Evolutionary conservation across 2,888 invertebrate genomes (phyloP), one percentile per base, ranked within the genome.

Genomic region (Chaetoderma sp.): DNA sequence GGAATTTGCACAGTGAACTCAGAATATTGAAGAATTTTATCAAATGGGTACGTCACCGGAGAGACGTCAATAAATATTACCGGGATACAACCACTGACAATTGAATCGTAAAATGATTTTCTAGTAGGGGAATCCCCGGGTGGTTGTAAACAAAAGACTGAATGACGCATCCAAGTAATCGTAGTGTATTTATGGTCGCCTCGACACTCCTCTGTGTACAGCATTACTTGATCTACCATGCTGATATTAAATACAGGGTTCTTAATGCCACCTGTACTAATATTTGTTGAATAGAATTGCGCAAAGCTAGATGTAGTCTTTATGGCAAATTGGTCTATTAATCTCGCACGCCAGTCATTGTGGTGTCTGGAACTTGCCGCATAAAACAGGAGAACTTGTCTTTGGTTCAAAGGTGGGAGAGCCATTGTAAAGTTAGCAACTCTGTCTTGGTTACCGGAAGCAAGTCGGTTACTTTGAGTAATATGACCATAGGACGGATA

Each of bases 121-220:
- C 82, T 62, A 2, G 82, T 80, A 2, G 81, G 81, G 1, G 80
- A 82, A 62, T 80, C 80, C 0, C 81, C 81, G 0, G 79, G 78
- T 2, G 81, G 80, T 28, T 82, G 78, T 21, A 81, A 61, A 66
- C 81, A 82, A 60, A 79, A 82, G 18, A 75, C 67, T 1, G 79
- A 73, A 50, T 67, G 70, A 28, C 58, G 50, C 81, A 82, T 81
- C 80, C 80, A 82, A 0, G 70, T 65, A 33, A 78, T 70, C 1
- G 80, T 79, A 4, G 68, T 65, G 27, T 57, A 54, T n/a, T 64
- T 42, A 50, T 71, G 71, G 23, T 65, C 6, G 1, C 52, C 62
- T 4, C 30, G 23, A 42, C 73, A 71, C 49, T 73, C 73, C 13
- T 50, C 27, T 1, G 73, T 73, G 13, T 47, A 32, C 59, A 58